Evolutionary conservation across 2,888 invertebrate genomes (phyloP), one percentile per base, ranked within the genome.

Genomic region (Calameuta idolon): DNA sequence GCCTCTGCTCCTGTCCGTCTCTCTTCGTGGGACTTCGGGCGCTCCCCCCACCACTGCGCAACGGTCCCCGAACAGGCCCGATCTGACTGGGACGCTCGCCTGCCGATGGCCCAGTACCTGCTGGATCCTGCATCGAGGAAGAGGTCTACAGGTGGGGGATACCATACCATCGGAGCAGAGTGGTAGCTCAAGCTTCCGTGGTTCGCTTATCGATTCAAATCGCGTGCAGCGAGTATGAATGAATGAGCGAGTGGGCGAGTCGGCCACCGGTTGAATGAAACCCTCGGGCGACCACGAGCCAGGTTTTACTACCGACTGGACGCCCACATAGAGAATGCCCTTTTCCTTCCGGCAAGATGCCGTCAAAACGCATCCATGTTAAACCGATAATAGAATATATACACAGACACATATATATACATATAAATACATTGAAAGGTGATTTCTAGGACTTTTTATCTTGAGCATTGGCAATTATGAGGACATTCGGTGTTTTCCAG

Each of bases 171-270:
- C 80, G 78, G 79, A 79, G 79, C 55, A 78, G 74, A 77, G 79
- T 79, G 77, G 81, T 80, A 79, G 81, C 77, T 79, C 76, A 35
- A 79, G 79, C 79, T 81, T 83, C 80, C 79, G 79, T 80, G 80
- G 85, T 85, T 89, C 85, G 88, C 88, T 90, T 90, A 90, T 90
- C 89, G 89, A 90, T 90, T 90, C 89, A 90, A 90, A 90, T 90
- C 88, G 90, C 89, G 90, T 90, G 86, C 88, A 84, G 76, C 85
- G 83, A 85, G 89, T 89, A 90, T 90, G 90, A 90, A 90, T 90
- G 90, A 90, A 89, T 87, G 89, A 89, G 89, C 87, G 90, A 90
- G 89, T 88, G 88, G 88, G 89, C 88, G 89, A 89, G 86, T 84
- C 87, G 82, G 82, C 89, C 88, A 88, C 88, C 87, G 89, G 89